Base-by-base conservation (phyloP, 2,797 vertebrate species). In the Sphaeramia orbicularis region DNA sequence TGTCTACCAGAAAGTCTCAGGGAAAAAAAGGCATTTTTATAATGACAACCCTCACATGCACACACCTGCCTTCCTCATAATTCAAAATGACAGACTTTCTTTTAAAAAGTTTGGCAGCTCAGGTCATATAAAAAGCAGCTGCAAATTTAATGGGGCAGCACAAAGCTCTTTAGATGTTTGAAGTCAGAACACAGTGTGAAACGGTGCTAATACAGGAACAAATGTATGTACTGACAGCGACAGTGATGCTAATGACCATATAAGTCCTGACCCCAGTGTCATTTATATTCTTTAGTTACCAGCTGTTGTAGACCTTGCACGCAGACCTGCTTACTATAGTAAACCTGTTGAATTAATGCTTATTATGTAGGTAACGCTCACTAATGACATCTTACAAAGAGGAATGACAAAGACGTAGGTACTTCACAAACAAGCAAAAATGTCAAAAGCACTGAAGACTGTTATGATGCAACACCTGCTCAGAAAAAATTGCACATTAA, bases 81-180 rank as follows among this genome's bases (percentile, higher is more conserved):
- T 81, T 79, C 56, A 86, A 57, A 24, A 30, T 64, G 51, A 56
- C 7, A 21, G 30, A 4, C 53, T 70, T 71, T 75, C 24, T 57
- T 56, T 70, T 32, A 44, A 32, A 60, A 36, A 35, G 35, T 61
- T 54, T 55, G 70, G 57, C 71, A 73, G 64, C 52, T 59, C 43
- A 62, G 67, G 74, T 80, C 65, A 76, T 54, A 62, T 58, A 49
- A 32, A 79, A 73, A 73, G 57, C 69, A 74, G 65, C 54, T 81
- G 71, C 60, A 45, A 49, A 49, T 80, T 60, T 80, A 81, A 89
- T 81, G 65, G 67, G 63, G 57, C 49, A 61, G 54, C 27, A 40
- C 35, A 12, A 40, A 61, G 64, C 57, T 74, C 51, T 55, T 41
- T 47, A 38, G 40, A 53, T 30, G 65, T 67, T 70, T 75, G 36